phyloP scores from a whole-genome alignment of 2,113 vertebrate genomes.

The Rousettus leschenaultii region DNA sequence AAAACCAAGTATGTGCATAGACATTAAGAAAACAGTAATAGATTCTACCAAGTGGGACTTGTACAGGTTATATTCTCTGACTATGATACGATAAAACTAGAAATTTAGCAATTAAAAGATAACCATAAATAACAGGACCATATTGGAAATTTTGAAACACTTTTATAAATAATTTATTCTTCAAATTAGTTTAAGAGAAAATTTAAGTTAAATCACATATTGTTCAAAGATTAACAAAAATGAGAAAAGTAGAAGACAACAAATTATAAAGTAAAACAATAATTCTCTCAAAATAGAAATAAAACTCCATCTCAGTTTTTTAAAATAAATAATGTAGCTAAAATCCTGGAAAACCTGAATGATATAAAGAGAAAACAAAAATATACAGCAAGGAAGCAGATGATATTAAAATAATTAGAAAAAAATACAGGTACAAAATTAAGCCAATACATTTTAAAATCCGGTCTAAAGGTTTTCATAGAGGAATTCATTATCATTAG shows the following conservation, averaged over 20 bases:
- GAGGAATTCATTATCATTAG: neutral
- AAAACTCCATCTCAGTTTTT: neutral
- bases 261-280: neutral
- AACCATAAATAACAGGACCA: neutral
- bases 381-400: neutral
- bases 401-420: neutral
- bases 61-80: neutral
- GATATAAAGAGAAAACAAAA: neutral
- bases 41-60: neutral
- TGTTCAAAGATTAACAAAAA: neutral
- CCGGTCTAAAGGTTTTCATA: neutral
- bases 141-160: neutral
- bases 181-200: constrained; percentile 5
- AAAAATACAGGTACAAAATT: neutral
- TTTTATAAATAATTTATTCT: neutral
- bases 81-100: neutral
- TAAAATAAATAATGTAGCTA: neutral
- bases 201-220: neutral
- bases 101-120: neutral
- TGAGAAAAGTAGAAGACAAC: neutral
- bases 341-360: neutral
- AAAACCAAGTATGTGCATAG: neutral
- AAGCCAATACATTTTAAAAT: neutral
- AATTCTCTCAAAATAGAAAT: neutral
- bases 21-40: neutral